Percentiles rank a stretch among this genome's conserved stretches.
These are phyloP conservation scores for Acestrorhynchus altus DNA, from an alignment of 2,797 vertebrate genomes.

Conservation along the genomic window DNA sequence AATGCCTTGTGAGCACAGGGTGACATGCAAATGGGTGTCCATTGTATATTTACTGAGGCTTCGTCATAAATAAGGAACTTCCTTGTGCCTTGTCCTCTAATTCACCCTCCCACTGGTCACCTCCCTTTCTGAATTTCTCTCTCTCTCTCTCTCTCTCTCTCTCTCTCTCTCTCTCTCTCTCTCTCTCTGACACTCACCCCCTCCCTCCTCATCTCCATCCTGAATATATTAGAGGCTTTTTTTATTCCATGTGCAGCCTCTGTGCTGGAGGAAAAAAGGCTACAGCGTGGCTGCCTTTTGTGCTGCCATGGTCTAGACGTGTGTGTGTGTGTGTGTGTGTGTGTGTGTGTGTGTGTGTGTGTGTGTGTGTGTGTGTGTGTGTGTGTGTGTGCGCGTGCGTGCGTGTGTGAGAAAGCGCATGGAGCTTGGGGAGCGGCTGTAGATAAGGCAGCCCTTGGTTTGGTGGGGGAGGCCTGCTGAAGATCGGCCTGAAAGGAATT, in stretches of 20 bases:
- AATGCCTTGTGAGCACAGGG: background rate
- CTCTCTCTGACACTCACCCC: slow-evolving; percentile 3
- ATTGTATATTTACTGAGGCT: slow-evolving; percentile 16
- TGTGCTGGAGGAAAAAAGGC: background rate
- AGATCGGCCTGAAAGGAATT: slow-evolving; percentile 66
- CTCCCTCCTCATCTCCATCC: background rate
- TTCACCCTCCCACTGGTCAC: slow-evolving; percentile 31
- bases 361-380: slow-evolving; percentile 51
- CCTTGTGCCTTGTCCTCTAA: slow-evolving; percentile 35
- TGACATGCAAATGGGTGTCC: background rate
- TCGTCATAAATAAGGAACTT: slow-evolving; percentile 14
- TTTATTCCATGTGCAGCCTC: background rate
- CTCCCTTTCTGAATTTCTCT: background rate
- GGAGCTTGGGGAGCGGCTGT: slow-evolving; percentile 41
- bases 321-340: slow-evolving; percentile 47
- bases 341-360: slow-evolving; percentile 51
- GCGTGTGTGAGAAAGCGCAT: slow-evolving; percentile 44
- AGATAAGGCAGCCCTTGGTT: slow-evolving; percentile 66
- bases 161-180: slow-evolving; percentile 16
- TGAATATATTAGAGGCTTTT: background rate
- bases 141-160: slow-evolving; percentile 19
- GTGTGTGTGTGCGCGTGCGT: slow-evolving; percentile 42
- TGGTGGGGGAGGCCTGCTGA: slow-evolving; percentile 64
- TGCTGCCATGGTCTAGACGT: slow-evolving; percentile 46
- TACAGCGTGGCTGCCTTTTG: slow-evolving; percentile 28